These are phyloP conservation scores for Procambarus virginalis DNA, from an alignment of 1,140 invertebrate genomes.

Conservation along the genomic window DNA sequence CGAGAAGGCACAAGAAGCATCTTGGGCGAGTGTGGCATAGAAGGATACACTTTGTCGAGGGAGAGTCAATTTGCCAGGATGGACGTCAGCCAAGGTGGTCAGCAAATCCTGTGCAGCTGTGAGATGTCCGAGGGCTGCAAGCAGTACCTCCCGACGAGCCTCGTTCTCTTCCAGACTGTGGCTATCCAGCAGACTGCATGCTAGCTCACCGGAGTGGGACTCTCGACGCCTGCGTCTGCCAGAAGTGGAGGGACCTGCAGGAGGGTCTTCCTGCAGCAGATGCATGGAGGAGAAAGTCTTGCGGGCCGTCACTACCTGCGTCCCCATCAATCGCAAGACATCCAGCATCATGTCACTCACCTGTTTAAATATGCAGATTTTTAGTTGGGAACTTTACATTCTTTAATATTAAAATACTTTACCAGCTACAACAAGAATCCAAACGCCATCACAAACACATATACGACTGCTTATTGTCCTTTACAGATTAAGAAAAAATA, in stretches of 20 bases:
- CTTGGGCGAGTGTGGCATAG: not conserved
- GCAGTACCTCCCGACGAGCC: not conserved
- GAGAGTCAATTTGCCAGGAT: not conserved
- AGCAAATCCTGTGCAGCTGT: not conserved
- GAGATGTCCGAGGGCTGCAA: not conserved
- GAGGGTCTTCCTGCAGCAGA: not conserved
- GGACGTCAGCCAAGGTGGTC: not conserved
- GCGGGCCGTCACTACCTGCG: not conserved
- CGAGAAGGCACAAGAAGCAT: slow-evolving; percentile 25
- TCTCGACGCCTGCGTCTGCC: not conserved
- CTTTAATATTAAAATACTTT: no score
- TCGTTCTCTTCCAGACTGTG: not conserved
- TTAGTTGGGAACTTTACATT: no score
- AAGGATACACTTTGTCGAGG: not conserved
- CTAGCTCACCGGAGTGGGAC: not conserved
- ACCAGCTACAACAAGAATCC: no score
- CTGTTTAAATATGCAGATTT: not conserved
- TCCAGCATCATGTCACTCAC: not conserved
- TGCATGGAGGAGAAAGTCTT: slow-evolving; percentile 16
- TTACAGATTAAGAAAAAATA: no score
- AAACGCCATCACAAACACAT: no score
- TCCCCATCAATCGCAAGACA: not conserved
- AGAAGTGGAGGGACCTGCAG: not conserved
- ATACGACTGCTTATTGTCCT: no score
- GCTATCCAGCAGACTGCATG: not conserved